Evolutionary conservation across 2,797 vertebrate species (phyloP).

Genomic region (Valencia hispanica): DNA sequence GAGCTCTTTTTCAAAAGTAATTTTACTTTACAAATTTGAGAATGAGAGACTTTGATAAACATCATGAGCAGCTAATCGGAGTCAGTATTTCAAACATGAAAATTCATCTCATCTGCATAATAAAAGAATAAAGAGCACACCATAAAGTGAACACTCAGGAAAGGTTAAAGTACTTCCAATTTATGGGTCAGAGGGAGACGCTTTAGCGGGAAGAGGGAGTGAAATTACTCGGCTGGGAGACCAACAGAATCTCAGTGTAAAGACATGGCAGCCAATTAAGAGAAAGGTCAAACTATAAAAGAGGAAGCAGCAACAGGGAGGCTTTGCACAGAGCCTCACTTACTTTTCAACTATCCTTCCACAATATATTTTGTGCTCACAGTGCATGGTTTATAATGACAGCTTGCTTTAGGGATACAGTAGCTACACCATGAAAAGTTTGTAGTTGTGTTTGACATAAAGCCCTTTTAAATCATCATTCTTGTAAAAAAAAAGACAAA

Average conservation of each 20-base stretch:
- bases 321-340: slow-evolving; percentile 57
- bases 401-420: slow-evolving; percentile 71
- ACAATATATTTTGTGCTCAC: slow-evolving; percentile 42
- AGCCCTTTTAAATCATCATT: not conserved
- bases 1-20: not conserved
- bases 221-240: slow-evolving; percentile 71
- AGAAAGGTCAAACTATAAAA: slow-evolving; percentile 81
- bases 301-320: slow-evolving; percentile 61
- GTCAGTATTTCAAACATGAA: slow-evolving; percentile 62
- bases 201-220: slow-evolving; percentile 65
- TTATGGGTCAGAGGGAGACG: slow-evolving; percentile 77
- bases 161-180: slow-evolving; percentile 81
- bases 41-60: slow-evolving; percentile 32
- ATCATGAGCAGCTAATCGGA: slow-evolving; percentile 49
- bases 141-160: slow-evolving; percentile 78
- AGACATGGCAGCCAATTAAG: slow-evolving; percentile 82
- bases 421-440: slow-evolving; percentile 22
- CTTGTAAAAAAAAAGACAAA: not conserved
- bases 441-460: not conserved
- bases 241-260: slow-evolving; percentile 77
- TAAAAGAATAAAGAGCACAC: slow-evolving; percentile 75
- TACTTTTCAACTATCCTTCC: slow-evolving; percentile 59
- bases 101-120: slow-evolving; percentile 75
- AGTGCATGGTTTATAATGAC: slow-evolving; percentile 70
- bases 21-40: slow-evolving; percentile 33